Conservation (phyloP, 2,113 vertebrate species). For the Upupa epops region DNA sequence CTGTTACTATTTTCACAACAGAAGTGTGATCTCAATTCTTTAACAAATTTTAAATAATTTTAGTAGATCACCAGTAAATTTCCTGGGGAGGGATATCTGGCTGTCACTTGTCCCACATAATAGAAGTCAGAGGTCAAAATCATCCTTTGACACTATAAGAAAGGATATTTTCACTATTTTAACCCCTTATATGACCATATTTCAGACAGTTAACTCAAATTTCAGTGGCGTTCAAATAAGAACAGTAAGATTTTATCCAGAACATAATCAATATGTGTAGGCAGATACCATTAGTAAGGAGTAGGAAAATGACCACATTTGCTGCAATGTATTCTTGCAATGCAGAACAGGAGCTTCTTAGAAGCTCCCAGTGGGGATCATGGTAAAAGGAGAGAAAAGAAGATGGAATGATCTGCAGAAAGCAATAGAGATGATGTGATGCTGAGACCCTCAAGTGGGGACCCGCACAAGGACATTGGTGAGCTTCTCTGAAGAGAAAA, state of each 20-base stretch:
- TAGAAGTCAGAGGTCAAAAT: too few relatives aligned
- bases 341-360: background rate
- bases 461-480: fast-evolving
- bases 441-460: fast-evolving
- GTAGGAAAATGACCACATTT: background rate
- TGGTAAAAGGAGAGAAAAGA: background rate
- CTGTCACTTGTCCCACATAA: too few relatives aligned
- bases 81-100: background rate
- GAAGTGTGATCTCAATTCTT: background rate
- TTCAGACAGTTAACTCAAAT: background rate
- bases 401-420: background rate
- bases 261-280: too few relatives aligned
- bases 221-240: background rate
- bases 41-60: background rate
- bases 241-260: background rate
- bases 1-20: background rate
- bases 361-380: fast-evolving
- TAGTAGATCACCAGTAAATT: background rate
- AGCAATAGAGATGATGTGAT: background rate
- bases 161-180: background rate
- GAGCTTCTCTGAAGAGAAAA: background rate
- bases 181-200: background rate
- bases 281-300: too few relatives aligned
- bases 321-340: background rate
- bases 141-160: too few relatives aligned